These are phyloP conservation scores for Sceliomorpha sp. DNA, from an alignment of 2,888 invertebrate species.

Conservation along the genomic window DNA sequence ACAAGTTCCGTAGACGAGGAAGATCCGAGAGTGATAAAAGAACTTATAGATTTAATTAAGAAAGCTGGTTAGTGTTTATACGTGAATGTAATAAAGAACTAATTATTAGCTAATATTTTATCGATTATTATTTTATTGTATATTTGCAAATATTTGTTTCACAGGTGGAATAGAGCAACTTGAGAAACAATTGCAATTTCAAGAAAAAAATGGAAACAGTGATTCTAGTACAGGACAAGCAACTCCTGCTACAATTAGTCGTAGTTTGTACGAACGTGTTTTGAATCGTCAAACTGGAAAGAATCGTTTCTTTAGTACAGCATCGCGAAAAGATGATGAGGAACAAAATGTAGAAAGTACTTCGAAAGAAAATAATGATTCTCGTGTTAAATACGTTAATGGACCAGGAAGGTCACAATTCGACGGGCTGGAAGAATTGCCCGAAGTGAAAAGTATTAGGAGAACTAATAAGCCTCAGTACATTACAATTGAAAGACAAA, in stretches of 20 bases:
- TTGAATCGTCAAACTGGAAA: slow-evolving; percentile 80
- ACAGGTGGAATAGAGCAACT: slow-evolving; percentile 91
- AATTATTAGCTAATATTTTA: slow-evolving; percentile 1
- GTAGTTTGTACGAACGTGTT: slow-evolving; percentile 89
- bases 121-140: not conserved
- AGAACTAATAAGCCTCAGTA: slow-evolving; percentile 84
- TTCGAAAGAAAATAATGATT: slow-evolving; percentile 38
- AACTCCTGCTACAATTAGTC: slow-evolving; percentile 86
- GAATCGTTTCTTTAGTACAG: slow-evolving; percentile 50
- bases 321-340: slow-evolving; percentile 75
- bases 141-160: slow-evolving; percentile 1
- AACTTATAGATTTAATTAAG: slow-evolving; percentile 90
- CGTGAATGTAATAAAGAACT: slow-evolving; percentile 1
- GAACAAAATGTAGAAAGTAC: slow-evolving; percentile 29
- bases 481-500: slow-evolving; percentile 86
- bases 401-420: slow-evolving; percentile 83
- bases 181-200: slow-evolving; percentile 87
- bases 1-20: slow-evolving; percentile 80
- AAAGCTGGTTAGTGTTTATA: slow-evolving; percentile 87
- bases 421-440: slow-evolving; percentile 76
- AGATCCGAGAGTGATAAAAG: slow-evolving; percentile 90
- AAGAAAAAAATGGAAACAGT: slow-evolving; percentile 76
- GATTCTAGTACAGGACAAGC: slow-evolving; percentile 76
- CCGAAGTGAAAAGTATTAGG: slow-evolving; percentile 76
- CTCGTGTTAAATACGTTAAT: slow-evolving; percentile 72